Percentiles rank a stretch among this genome's conserved stretches.
Conservation (phyloP, 2,888 invertebrate genomes). For the Aethes cnicana region DNA sequence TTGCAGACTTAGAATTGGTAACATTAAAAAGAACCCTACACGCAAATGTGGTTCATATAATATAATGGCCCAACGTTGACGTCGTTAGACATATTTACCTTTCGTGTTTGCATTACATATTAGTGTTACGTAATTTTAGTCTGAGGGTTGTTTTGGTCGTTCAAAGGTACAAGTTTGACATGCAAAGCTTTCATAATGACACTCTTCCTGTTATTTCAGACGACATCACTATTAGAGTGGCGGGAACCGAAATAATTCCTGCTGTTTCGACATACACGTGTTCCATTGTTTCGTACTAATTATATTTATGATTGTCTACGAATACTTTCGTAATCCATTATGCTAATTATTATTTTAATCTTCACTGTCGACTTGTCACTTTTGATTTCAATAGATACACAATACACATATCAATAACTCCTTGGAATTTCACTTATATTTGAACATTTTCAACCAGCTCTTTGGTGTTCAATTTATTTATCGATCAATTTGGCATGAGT, state of each 20-base stretch:
- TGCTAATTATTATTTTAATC: too few relatives aligned
- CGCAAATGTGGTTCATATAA: not conserved
- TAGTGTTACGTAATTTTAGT: slow-evolving; percentile 35
- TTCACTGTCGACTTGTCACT: too few relatives aligned
- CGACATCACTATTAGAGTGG: slow-evolving; percentile 50
- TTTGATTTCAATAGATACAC: too few relatives aligned
- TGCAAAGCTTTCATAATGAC: slow-evolving; percentile 56
- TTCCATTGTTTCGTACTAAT: slow-evolving; percentile 52
- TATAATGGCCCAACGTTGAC: slow-evolving; percentile 12
- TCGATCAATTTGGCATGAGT: slow-evolving; percentile 37
- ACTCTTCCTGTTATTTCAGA: slow-evolving; percentile 59
- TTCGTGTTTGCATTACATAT: slow-evolving; percentile 26
- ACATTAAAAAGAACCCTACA: too few relatives aligned
- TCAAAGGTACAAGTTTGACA: slow-evolving; percentile 50
- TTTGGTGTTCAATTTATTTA: slow-evolving; percentile 31
- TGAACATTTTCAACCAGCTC: slow-evolving; percentile 9
- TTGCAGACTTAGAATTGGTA: too few relatives aligned
- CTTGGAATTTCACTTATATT: slow-evolving; percentile 12
- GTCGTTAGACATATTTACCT: slow-evolving; percentile 21
- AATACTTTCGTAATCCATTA: slow-evolving; percentile 44
- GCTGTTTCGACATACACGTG: slow-evolving; percentile 51
- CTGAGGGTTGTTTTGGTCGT: slow-evolving; percentile 41
- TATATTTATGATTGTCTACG: slow-evolving; percentile 38
- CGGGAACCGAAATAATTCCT: slow-evolving; percentile 48
- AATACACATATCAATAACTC: not conserved